Base-by-base conservation (phyloP, 2,113 vertebrate species). In the Bettongia penicillata region DNA sequence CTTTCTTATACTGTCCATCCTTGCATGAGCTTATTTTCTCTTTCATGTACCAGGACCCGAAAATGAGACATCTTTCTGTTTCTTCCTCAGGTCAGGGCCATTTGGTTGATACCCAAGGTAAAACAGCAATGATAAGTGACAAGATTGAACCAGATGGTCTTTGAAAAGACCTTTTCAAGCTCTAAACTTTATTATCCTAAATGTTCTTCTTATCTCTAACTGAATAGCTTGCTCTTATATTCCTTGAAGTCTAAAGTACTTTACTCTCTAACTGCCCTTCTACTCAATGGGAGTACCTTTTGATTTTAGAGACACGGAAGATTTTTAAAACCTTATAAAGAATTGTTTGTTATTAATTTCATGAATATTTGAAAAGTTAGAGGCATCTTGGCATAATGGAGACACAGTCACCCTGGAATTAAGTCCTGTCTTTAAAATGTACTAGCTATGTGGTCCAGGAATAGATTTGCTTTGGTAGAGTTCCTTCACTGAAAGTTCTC, bases 251-350 rank as follows among this genome's bases (percentile, higher is more conserved):
- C n/a, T 0, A 84, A 22, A 84, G 2, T 43, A 84, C 43, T 84
- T 43, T 84, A 43, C 43, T n/a, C 4, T n/a, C 61, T 77, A 37
- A 2, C 68, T 84, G 7, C n/a, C 47, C 48, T 8, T 93, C n/a
- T 68, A 0, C 91, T n/a, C 92, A 90, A 8, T 55, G 94, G 89
- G 91, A 96, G 14, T 50, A 97, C 6, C 3, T 96, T 96, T 92
- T 22, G 43, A 47, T 95, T 92, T 96, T 93, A 94, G 49, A 93
- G 68, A 14, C 50, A 11, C 31, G 10, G 68, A 7, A 84, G 7
- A 84, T 84, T 84, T 93, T 91, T 96, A 90, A 26, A 28, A 61
- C 89, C 3, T 95, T 51, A 28, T 91, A 91, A 84, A 53, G 31
- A 90, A 94, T 93, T 51, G 2, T 48, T n/a, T 19, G 16, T 55